Percentiles rank a stretch among this genome's conserved stretches.
Evolutionary conservation across 2,888 invertebrate genomes (phyloP).

Genomic region (Ceramica pisi): DNA sequence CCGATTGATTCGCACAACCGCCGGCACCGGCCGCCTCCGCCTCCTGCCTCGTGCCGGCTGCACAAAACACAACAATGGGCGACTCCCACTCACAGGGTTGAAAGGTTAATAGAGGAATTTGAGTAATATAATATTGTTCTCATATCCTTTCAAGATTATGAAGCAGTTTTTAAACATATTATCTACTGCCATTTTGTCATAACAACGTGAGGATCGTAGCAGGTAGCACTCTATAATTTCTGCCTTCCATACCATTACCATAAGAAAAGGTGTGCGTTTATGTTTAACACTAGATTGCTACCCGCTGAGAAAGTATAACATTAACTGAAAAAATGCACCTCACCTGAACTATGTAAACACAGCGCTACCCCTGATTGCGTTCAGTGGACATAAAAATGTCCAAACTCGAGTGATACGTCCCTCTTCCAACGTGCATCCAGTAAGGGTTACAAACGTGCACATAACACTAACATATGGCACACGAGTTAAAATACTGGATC

Average conservation of each 20-base stretch:
- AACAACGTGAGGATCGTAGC: too few relatives aligned
- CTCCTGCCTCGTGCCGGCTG: too few relatives aligned
- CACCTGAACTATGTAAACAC: not conserved
- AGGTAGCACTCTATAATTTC: too few relatives aligned
- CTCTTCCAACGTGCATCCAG: not conserved
- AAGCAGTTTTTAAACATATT: not conserved
- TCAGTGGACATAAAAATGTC: slow-evolving; percentile 31
- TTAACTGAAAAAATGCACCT: not conserved
- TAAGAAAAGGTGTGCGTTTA: too few relatives aligned
- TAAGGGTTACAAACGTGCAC: slow-evolving; percentile 35
- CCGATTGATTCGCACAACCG: slow-evolving; percentile 12
- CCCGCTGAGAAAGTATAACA: too few relatives aligned
- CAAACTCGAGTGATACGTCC: not conserved
- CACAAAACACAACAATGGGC: not conserved
- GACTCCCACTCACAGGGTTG: not conserved
- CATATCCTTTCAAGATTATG: not conserved
- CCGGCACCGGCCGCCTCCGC: too few relatives aligned
- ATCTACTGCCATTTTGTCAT: too few relatives aligned
- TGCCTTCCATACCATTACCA: too few relatives aligned
- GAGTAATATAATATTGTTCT: not conserved
- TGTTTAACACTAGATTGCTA: too few relatives aligned
- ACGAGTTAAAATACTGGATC: slow-evolving; percentile 7
- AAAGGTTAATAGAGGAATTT: not conserved
- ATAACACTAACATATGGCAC: slow-evolving; percentile 32
- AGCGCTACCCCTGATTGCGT: slow-evolving; percentile 7